phyloP scores from a whole-genome alignment of 2,888 invertebrate genomes.

The Erebia aethiops region DNA sequence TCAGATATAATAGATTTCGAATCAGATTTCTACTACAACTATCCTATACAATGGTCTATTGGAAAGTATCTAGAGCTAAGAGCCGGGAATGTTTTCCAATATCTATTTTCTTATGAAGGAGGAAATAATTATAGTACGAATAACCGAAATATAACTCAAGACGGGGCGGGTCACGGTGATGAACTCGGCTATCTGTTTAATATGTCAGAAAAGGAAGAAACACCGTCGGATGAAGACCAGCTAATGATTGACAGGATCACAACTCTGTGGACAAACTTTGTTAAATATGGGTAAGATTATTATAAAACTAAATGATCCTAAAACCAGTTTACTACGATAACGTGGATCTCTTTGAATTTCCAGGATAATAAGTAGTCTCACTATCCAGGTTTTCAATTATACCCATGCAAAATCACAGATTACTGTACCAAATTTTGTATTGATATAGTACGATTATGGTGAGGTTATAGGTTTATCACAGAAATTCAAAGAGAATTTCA shows the following conservation, averaged over 20 bases:
- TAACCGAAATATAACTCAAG: conserved; percentile 41
- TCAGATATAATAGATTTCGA: conserved; percentile 51
- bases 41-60: conserved; percentile 55
- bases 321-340: too few relatives aligned
- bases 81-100: conserved; percentile 51
- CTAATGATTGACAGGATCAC: conserved; percentile 59
- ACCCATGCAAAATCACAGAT: too few relatives aligned
- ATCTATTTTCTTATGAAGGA: conserved; percentile 60
- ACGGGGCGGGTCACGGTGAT: conserved; percentile 56
- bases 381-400: too few relatives aligned
- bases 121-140: conserved; percentile 47
- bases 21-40: conserved; percentile 55
- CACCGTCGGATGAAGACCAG: conserved; percentile 49
- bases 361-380: too few relatives aligned
- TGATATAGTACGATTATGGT: too few relatives aligned
- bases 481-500: too few relatives aligned
- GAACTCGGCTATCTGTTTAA: conserved; percentile 62
- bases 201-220: conserved; percentile 13
- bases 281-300: conserved; percentile 57
- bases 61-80: conserved; percentile 40
- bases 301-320: too few relatives aligned
- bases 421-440: too few relatives aligned
- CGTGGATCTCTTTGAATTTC: too few relatives aligned
- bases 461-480: too few relatives aligned
- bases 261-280: conserved; percentile 68